phyloP scores from a whole-genome alignment of 2,797 vertebrate species.

The Carapus acus region DNA sequence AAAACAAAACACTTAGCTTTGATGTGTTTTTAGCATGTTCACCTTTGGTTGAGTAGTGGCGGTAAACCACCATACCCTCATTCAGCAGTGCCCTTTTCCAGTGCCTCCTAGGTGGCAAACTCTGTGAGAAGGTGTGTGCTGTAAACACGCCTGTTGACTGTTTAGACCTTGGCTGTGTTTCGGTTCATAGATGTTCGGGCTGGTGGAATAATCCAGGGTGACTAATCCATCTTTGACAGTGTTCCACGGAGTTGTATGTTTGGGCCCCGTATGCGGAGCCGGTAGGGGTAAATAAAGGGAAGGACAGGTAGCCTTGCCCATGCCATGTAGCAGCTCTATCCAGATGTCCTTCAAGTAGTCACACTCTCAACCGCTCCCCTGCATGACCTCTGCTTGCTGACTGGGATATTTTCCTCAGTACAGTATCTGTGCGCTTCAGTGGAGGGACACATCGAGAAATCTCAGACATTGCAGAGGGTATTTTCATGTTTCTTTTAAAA shows the following conservation, averaged over 20 bases:
- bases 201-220: constrained; percentile 48
- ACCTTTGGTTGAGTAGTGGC: background rate
- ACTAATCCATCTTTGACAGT: constrained; percentile 13
- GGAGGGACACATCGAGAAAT: constrained; percentile 2
- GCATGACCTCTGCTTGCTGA: constrained; percentile 40
- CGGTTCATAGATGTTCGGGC: constrained; percentile 28
- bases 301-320: constrained; percentile 18
- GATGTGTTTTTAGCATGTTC: constrained; percentile 5
- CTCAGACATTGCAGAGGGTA: background rate
- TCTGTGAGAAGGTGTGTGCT: constrained; percentile 48
- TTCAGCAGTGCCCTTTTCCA: background rate
- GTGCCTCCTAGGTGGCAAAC: constrained; percentile 39
- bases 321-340: constrained; percentile 33
- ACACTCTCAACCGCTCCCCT: constrained; percentile 6
- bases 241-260: constrained; percentile 20
- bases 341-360: constrained; percentile 57
- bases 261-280: constrained; percentile 53
- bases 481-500: background rate
- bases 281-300: constrained; percentile 58
- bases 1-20: too few relatives aligned
- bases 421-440: background rate
- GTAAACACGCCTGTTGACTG: constrained; percentile 60
- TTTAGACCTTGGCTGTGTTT: constrained; percentile 41
- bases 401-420: constrained; percentile 26
- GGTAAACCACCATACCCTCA: background rate